These are phyloP conservation scores for Lasioglossum malachurum DNA, from an alignment of 2,888 invertebrate species.

Conservation along the genomic window DNA sequence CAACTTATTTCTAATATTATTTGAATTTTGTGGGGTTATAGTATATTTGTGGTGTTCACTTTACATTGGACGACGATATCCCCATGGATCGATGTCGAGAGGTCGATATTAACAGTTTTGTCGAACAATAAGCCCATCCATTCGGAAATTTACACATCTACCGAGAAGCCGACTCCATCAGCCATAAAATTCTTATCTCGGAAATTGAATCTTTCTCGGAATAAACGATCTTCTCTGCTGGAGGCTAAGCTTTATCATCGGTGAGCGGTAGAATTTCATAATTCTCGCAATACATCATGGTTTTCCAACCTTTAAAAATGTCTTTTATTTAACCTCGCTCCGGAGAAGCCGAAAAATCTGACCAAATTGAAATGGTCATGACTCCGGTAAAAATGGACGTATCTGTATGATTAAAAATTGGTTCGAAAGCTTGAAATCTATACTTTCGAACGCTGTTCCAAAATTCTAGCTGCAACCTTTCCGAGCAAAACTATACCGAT, in stretches of 20 bases:
- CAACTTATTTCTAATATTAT: too few species aligned
- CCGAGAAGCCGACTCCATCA: not conserved
- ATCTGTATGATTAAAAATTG: not conserved
- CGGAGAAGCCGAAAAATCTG: not conserved
- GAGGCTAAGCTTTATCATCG: not conserved
- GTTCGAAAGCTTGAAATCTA: not conserved
- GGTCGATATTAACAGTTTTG: not conserved
- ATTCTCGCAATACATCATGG: not conserved
- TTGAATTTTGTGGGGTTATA: too few species aligned
- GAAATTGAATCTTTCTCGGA: not conserved
- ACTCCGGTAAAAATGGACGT: not conserved
- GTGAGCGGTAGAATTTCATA: not conserved
- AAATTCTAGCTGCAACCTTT: not conserved
- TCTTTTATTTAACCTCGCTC: not conserved
- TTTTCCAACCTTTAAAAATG: not conserved
- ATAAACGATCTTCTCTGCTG: not conserved
- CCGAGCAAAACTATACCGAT: not conserved
- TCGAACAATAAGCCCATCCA: not conserved
- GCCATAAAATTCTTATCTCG: conserved; percentile 3
- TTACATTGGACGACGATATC: too few species aligned
- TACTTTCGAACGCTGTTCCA: not conserved
- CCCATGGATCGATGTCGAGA: not conserved
- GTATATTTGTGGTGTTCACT: too few species aligned
- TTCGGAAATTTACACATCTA: not conserved
- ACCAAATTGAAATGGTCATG: not conserved